Base-by-base conservation (phyloP, 1,140 invertebrate genomes). In the Drosophila miranda region DNA sequence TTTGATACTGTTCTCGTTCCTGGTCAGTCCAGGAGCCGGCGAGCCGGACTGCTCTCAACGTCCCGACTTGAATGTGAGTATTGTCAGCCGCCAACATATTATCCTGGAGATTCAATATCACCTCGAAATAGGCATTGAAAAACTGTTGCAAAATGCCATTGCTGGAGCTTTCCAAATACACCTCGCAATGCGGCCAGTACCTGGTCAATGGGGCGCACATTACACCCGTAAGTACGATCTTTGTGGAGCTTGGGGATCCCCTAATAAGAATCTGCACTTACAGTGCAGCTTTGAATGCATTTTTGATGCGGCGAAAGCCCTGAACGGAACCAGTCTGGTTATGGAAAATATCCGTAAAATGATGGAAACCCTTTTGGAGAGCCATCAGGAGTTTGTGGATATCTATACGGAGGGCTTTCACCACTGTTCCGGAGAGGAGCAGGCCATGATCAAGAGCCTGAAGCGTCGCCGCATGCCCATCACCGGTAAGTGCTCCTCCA, bases 231-330 rank as follows among this genome's bases (percentile, higher is more conserved):
- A 73, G 71, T 64, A 23, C 14, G 14, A 9, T 16, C 3, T 7
- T 21, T 11, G 4, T 4, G 11, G 9, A 9, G 3, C 3, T 9
- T 0, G 30, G 9, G 44, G 2, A 43, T 16, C 43, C 23, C 14
- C 14, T 44, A 45, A 45, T 7, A 11, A 8, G 2, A 38, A 11
- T 0, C n/a, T 9, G 3, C 8, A 11, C 1, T 8, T 71, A 3
- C 58, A 80, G 77, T 79, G 77, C 49, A 61, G 45, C 34, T 80
- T 77, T 6, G 75, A 77, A 13, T 77, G 77, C 60, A 26, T 71
- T 38, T 79, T 75, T 7, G 55, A 44, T n/a, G 46, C 70, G 0
- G 59, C 49, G 0, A 48, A 53, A 0, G 66, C 42, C 0, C 0
- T 79, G 0, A 79, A 79, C 13, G 77, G 77, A 42, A 79, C 77